These are phyloP conservation scores for Sebastes taczanowskii DNA, from an alignment of 2,797 vertebrate genomes.

Conservation along the genomic window DNA sequence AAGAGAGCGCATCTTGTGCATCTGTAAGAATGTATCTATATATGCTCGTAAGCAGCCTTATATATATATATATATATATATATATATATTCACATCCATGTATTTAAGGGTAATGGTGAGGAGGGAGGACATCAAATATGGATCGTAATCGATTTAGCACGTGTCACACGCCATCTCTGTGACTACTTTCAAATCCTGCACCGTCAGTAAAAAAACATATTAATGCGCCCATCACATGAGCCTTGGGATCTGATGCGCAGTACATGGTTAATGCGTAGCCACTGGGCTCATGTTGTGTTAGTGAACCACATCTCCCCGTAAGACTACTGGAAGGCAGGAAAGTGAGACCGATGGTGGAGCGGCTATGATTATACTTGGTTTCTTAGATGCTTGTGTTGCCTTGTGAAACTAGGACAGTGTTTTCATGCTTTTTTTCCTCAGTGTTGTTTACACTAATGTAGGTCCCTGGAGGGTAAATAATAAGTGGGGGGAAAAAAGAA, in stretches of 20 bases:
- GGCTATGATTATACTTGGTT: slow-evolving; percentile 63
- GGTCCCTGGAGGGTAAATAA: slow-evolving; percentile 85
- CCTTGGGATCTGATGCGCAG: slow-evolving; percentile 35
- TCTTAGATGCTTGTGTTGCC: slow-evolving; percentile 73
- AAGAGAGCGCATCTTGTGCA: neutral
- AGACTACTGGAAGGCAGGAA: slow-evolving; percentile 43
- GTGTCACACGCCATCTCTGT: slow-evolving; percentile 37
- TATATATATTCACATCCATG: slow-evolving; percentile 34
- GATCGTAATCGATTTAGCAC: slow-evolving; percentile 47
- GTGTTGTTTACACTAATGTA: slow-evolving; percentile 90
- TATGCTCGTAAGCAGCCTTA: neutral
- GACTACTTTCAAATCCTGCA: slow-evolving; percentile 50
- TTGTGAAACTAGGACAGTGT: slow-evolving; percentile 79
- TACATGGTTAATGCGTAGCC: slow-evolving; percentile 56
- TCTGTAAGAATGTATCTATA: neutral
- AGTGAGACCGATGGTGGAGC: slow-evolving; percentile 50
- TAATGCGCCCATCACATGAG: slow-evolving; percentile 42
- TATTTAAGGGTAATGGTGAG: slow-evolving; percentile 45
- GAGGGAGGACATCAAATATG: slow-evolving; percentile 21
- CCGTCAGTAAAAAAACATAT: slow-evolving; percentile 49
- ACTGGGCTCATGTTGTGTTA: slow-evolving; percentile 49
- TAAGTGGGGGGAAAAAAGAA: slow-evolving; percentile 49
- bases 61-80: slow-evolving; percentile 30
- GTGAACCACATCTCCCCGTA: slow-evolving; percentile 40
- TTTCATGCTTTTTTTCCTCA: slow-evolving; percentile 74